These are phyloP conservation scores for Paragorgia papillata DNA, from an alignment of 92 coral and sea anemone species.

Conservation along the genomic window DNA sequence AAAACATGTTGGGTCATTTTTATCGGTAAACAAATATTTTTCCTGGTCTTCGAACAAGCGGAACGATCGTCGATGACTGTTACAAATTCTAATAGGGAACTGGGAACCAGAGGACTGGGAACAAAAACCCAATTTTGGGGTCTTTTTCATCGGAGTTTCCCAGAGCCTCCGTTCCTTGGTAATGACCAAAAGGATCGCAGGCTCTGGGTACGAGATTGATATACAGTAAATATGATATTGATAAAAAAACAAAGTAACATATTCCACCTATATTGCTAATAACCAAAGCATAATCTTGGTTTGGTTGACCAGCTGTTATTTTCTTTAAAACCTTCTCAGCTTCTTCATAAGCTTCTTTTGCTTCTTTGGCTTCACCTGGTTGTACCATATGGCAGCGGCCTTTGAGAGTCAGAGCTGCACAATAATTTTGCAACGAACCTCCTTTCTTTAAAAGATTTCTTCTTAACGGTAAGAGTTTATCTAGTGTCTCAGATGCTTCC, in stretches of 20 bases:
- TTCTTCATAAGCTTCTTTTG: constrained; percentile 31
- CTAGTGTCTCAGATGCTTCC: constrained; percentile 17
- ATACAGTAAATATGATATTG: background rate
- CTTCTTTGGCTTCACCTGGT: constrained; percentile 11
- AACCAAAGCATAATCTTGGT: constrained; percentile 26
- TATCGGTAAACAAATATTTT: too few species aligned
- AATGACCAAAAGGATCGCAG: too few species aligned
- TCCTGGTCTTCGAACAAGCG: too few species aligned
- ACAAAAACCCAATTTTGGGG: too few species aligned
- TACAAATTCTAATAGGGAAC: too few species aligned
- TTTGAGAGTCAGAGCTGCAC: constrained; percentile 1
- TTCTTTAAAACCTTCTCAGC: constrained; percentile 6
- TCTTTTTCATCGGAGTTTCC: too few species aligned
- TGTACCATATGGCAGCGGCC: background rate
- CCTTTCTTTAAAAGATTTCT: constrained; percentile 21
- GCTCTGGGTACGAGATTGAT: too few species aligned
- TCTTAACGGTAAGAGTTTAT: constrained; percentile 14
- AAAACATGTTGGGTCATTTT: too few species aligned
- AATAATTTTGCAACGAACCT: constrained; percentile 23
- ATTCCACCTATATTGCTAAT: constrained; percentile 3
- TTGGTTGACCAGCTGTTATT: constrained; percentile 20
- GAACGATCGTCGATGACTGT: too few species aligned
- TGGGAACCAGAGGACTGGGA: too few species aligned
- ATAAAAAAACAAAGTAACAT: background rate
- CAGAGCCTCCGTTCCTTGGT: too few species aligned